Base-by-base conservation (phyloP, 2,113 vertebrate species). In the Nettapus auritus region DNA sequence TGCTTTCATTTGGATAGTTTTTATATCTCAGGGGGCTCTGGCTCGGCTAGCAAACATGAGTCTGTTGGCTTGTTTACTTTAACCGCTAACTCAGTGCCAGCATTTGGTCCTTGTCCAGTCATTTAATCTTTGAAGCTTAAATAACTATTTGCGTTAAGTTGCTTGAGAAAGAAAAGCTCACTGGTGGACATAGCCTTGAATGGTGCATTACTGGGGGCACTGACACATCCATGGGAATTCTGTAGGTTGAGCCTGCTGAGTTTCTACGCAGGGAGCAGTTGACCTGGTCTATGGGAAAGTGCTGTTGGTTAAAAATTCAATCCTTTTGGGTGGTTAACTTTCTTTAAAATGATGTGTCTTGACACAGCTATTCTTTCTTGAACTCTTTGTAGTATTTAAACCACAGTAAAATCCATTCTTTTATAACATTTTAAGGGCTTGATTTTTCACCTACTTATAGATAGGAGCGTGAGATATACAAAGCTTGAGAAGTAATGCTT, bases 61-160 rank as follows among this genome's bases (percentile, higher is more conserved):
- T 59, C 87, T 91, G 59, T 88, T 57, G 80, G 17, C 84, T 87
- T 91, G 29, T 94, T 90, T 90, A 64, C 85, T 93, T 88, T 52
- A 64, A 22, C 86, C 44, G 75, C 87, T 84, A n/a, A 56, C 67
- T 80, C 70, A 5, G 68, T 88, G 91, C 95, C 91, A 97, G 86
- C 88, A 26, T 82, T 96, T 94, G 93, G 76, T 40, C 82, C 77
- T 77, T 82, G 63, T 82, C 93, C 95, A 97, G 91, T 53, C 62
- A 68, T 70, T 85, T 96, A 46, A 84, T 86, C 88, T 89, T 82
- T 89, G 92, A 73, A 92, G 88, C 88, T 96, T 93, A 90, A 96
- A 85, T 73, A 93, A 82, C 75, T 95, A 71, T 93, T 95, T 73
- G 76, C 75, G 79, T 87, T 59, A 69, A 93, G 78, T 82, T 93